Evolutionary conservation across 37 sponge, comb jelly and placozoan species (phyloP), one percentile per base, ranked within the genome.

Genomic region (Eunapius fragilis): DNA sequence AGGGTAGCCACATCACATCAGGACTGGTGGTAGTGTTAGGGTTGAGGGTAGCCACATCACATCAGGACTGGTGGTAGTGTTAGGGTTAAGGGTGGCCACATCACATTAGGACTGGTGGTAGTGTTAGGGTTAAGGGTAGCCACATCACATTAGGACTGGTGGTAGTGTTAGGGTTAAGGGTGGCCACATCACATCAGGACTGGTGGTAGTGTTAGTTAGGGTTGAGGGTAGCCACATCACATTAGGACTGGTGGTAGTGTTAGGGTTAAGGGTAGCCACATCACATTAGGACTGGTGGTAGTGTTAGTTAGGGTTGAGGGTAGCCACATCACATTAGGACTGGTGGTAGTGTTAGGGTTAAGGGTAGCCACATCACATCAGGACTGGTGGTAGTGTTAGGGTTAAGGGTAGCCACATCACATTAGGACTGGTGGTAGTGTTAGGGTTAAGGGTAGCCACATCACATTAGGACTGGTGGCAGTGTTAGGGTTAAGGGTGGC

Each of bases 251-350:
- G 69, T 70, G 28, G 67, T 5, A 50, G 72, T 80, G 31, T 47
- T 75, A 76, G 23, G 0, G 2, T 31, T 74, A n/a, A 96, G 92
- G 86, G 97, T 89, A 49, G 49, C 30, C 67, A 49, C n/a, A 10
- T 41, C 6, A 41, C 6, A 6, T 41, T 77, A 33, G 41, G 7
- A 11, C 31, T 10, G n/a, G 69, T 70, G 28, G 67, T 5, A 50
- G 72, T 80, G 31, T 47, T 75, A 76, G 23, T 31, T 74, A n/a
- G 75, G 75, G 2, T n/a, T n/a, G n/a, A 96, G 92, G 86, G 97
- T 89, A 49, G 49, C 30, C 67, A 49, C n/a, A 10, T 41, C 6
- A 41, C 6, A 6, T 41, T 77, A 33, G 41, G 7, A 11, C 31
- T 10, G n/a, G 69, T 70, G 28, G 67, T 5, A 50, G 72, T 80